phyloP scores from a whole-genome alignment of 2,797 vertebrate species.

The Eospalax fontanierii region DNA sequence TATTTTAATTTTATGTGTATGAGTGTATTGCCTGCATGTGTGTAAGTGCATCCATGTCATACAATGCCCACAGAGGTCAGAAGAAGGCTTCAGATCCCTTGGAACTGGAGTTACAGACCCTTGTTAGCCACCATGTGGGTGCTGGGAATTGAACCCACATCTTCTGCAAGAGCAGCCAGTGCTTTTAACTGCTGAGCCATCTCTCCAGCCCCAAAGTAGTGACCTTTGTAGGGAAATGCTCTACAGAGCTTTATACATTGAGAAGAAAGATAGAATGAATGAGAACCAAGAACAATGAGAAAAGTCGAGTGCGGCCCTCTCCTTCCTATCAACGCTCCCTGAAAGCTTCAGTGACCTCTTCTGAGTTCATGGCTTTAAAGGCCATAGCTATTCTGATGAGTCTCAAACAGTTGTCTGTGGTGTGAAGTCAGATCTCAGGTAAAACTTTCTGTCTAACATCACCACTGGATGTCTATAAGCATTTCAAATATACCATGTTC shows the following conservation, averaged over 20 bases:
- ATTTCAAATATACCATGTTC: not conserved
- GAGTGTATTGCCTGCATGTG: no score
- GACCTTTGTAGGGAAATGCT: not conserved
- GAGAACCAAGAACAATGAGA: not conserved
- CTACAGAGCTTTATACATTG: not conserved
- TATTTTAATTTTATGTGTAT: no score
- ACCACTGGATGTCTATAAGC: not conserved
- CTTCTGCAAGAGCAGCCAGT: no score
- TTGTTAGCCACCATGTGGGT: no score
- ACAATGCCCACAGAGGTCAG: no score
- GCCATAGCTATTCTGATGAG: not conserved
- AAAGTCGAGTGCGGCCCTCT: not conserved
- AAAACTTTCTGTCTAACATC: rapidly evolving
- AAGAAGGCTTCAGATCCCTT: no score
- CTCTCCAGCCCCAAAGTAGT: no score
- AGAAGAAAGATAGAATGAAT: not conserved
- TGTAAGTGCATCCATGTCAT: no score
- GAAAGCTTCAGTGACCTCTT: not conserved
- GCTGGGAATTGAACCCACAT: no score
- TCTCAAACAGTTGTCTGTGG: not conserved
- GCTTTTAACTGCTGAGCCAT: no score
- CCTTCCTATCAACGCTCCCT: not conserved
- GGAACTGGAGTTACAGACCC: no score
- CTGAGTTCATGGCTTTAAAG: not conserved
- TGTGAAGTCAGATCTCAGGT: not conserved